Evolutionary conservation across 2,113 vertebrate genomes (phyloP).

Genomic region (Solea senegalensis): DNA sequence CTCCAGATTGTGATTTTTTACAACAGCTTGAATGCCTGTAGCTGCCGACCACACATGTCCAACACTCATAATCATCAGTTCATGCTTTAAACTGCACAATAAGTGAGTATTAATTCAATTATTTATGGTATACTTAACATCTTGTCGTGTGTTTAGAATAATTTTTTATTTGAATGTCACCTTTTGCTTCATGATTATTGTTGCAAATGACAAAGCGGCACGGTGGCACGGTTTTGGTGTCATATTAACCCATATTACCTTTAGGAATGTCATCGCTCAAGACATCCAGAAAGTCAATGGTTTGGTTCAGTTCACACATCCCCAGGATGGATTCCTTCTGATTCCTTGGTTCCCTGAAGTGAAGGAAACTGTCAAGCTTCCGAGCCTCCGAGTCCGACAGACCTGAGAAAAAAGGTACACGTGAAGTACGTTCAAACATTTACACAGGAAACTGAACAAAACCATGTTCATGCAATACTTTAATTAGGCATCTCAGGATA

Average conservation of each 20-base stretch:
- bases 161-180: no score
- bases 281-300: constrained; percentile 89
- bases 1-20: background rate
- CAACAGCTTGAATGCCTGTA: background rate
- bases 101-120: background rate
- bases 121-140: no score
- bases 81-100: background rate
- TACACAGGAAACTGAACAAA: background rate
- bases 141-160: no score
- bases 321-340: constrained; percentile 86
- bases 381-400: constrained; percentile 84
- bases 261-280: constrained; percentile 89
- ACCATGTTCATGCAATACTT: background rate
- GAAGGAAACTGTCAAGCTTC: constrained; percentile 89
- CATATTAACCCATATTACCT: constrained; percentile 80
- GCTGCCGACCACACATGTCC: background rate
- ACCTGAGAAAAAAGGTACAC: constrained; percentile 76
- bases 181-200: no score
- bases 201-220: background rate
- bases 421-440: background rate
- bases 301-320: constrained; percentile 87
- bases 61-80: background rate
- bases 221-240: background rate
- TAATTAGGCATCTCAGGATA: background rate
- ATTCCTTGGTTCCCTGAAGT: constrained; percentile 84